Conservation (phyloP, 2,797 vertebrate species). For the Bryconaethiops microstoma region DNA sequence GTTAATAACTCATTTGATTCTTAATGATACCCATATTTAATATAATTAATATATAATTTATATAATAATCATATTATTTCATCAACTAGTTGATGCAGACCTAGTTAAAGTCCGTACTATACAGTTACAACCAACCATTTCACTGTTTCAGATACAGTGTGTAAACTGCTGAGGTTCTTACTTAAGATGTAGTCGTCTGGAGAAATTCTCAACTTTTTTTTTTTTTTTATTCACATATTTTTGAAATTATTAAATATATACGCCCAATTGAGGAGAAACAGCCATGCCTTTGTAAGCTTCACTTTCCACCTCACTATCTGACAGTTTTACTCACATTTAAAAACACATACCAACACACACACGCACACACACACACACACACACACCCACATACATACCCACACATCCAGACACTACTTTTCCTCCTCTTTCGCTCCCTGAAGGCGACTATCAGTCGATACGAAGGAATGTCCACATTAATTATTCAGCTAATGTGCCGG, state of each 20-base stretch:
- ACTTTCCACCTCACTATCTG: background rate
- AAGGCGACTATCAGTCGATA: conserved; percentile 54
- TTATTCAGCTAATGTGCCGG: conserved; percentile 67
- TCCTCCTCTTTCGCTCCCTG: conserved; percentile 51
- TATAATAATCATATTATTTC: no score
- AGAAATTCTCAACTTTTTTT: no score
- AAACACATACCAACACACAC: background rate
- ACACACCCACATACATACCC: background rate
- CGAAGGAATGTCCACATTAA: conserved; percentile 70
- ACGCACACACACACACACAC: background rate
- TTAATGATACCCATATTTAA: no score
- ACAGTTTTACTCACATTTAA: background rate
- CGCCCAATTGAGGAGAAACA: no score
- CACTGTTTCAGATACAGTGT: no score
- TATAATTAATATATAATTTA: no score
- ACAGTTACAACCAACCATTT: no score
- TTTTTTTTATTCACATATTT: no score
- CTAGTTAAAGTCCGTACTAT: no score
- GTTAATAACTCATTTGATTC: no score
- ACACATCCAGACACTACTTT: background rate
- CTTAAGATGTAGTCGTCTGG: no score
- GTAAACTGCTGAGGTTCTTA: background rate
- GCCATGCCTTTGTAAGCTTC: background rate
- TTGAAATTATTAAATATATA: background rate
- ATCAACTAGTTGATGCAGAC: no score